A percentile compares a stretch with the other conserved stretches of the same genome.
These are phyloP conservation scores for Apistogramma diplotaenia DNA, from an alignment of 2,113 vertebrate species.

Conservation along the genomic window DNA sequence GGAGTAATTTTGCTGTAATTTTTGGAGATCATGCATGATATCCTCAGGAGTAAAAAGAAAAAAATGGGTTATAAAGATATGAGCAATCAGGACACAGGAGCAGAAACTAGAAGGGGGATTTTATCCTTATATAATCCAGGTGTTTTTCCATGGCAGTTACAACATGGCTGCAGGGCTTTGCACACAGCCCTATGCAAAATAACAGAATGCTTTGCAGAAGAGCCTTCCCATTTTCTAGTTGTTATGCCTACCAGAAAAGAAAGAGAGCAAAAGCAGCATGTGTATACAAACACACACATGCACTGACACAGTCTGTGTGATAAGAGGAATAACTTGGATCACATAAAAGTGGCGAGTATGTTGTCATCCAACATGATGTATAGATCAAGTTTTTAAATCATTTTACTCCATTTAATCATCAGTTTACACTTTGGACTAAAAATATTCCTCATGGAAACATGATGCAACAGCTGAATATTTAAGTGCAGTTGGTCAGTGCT, in stretches of 20 bases:
- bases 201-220: constrained; percentile 60
- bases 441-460: too few species aligned
- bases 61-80: neutral
- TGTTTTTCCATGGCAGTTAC: constrained; percentile 82
- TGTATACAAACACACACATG: neutral
- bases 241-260: neutral
- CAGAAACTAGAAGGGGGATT: constrained; percentile 40
- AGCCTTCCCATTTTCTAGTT: constrained; percentile 57
- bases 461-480: neutral
- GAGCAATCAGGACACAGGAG: neutral
- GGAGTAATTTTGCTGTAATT: neutral
- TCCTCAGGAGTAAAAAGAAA: neutral
- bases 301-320: neutral
- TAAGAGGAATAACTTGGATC: too few species aligned
- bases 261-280: neutral
- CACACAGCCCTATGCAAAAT: constrained; percentile 79
- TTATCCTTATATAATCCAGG: constrained; percentile 78
- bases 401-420: too few species aligned
- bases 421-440: too few species aligned
- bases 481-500: neutral
- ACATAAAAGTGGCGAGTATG: neutral
- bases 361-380: neutral
- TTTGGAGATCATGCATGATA: neutral
- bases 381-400: too few species aligned
- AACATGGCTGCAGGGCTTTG: constrained; percentile 74